Evolutionary conservation across 2,113 vertebrate species (phyloP).

Genomic region (Gopherus flavomarginatus): DNA sequence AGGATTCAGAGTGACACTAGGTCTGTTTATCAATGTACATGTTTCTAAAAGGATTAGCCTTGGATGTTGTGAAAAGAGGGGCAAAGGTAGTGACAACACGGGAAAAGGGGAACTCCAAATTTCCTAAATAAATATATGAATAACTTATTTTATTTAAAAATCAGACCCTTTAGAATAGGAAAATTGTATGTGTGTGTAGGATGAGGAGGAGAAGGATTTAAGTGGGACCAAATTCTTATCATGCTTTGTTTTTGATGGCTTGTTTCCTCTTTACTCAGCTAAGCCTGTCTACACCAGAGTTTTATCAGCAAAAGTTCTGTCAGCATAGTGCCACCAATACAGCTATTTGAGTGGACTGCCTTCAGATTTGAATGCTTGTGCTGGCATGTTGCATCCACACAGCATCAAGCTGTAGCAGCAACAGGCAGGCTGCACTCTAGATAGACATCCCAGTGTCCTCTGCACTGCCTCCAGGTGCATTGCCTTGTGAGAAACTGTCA

Average conservation of each 20-base stretch:
- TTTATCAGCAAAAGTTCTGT: not conserved
- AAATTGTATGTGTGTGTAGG: not conserved
- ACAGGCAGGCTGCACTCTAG: not conserved
- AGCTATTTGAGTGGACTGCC: not conserved
- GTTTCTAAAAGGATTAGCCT: slow-evolving; percentile 65
- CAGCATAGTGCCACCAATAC: not conserved
- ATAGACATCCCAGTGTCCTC: not conserved
- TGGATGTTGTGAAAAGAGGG: not conserved
- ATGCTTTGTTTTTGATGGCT: not conserved
- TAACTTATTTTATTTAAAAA: not conserved
- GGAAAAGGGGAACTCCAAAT: not conserved
- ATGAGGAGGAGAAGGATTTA: fast-evolving
- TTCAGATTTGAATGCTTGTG: not conserved
- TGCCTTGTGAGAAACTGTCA: not conserved
- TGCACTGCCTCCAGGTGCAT: not conserved
- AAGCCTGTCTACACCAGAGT: not conserved
- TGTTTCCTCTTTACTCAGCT: not conserved
- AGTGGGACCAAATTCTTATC: not conserved
- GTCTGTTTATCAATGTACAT: slow-evolving; percentile 30
- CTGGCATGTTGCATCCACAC: not conserved
- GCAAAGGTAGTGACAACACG: fast-evolving
- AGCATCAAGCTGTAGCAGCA: not conserved
- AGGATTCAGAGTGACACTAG: not conserved
- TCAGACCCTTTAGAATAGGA: not conserved
- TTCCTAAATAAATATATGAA: not conserved